Conservation (phyloP, 2,113 vertebrate species). For the Ibidorhyncha struthersii region DNA sequence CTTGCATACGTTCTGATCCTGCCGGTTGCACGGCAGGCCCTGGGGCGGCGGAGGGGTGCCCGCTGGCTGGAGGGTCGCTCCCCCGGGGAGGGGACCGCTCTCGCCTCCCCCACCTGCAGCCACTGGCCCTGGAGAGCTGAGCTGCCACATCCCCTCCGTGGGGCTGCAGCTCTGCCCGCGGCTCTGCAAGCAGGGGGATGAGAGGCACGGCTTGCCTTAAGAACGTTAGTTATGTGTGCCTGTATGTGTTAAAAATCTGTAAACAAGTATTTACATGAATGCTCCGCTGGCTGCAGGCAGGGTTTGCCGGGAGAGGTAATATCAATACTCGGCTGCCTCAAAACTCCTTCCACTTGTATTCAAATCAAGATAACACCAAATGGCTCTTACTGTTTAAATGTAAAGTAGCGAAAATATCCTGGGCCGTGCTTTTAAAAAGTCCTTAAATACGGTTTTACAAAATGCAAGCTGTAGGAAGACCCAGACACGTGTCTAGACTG, state of each 20-base stretch:
- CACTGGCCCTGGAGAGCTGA: fast-evolving
- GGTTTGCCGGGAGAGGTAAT: neutral
- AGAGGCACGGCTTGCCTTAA: neutral
- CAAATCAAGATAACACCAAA: neutral
- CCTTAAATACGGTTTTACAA: neutral
- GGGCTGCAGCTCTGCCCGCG: neutral
- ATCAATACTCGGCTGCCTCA: neutral
- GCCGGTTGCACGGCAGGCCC: fast-evolving
- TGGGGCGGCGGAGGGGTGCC: fast-evolving
- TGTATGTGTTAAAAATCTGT: neutral
- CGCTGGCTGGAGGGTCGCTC: fast-evolving
- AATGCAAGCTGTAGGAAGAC: neutral
- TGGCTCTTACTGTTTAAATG: neutral
- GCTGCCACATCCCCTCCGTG: fast-evolving
- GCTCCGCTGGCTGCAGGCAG: neutral
- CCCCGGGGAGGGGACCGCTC: fast-evolving
- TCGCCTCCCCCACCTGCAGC: neutral
- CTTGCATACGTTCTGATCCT: fast-evolving
- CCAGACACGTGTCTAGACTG: fast-evolving
- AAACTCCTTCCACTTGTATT: neutral
- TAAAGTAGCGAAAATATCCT: neutral
- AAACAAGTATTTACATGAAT: neutral
- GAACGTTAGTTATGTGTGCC: neutral
- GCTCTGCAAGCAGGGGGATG: neutral
- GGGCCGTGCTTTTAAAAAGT: neutral